phyloP scores from a whole-genome alignment of 2,113 vertebrate species.

The Neomonachus schauinslandi region DNA sequence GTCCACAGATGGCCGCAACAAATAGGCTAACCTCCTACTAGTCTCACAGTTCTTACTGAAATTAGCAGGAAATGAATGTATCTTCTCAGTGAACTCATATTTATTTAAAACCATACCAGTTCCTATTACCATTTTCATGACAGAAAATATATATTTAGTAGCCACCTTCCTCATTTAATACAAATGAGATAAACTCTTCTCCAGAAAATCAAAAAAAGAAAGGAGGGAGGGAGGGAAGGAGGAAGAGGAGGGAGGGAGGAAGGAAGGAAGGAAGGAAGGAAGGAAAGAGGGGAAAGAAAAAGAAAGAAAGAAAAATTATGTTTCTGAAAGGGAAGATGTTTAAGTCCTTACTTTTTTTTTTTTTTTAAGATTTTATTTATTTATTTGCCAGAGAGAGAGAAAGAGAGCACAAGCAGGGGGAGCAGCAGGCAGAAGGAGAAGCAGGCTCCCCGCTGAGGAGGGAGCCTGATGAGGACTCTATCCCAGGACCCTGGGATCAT shows the following conservation, averaged over 20 bases:
- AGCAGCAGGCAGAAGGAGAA: too few species aligned
- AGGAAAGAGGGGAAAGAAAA: not conserved
- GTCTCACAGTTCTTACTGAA: not conserved
- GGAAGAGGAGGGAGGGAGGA: rapidly evolving
- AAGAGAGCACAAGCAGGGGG: too few species aligned
- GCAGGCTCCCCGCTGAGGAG: too few species aligned
- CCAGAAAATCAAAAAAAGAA: not conserved
- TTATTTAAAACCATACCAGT: slow-evolving; percentile 18
- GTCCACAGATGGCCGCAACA: slow-evolving; percentile 64
- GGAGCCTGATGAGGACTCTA: too few species aligned
- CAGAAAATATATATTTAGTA: not conserved
- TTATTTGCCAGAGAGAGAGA: too few species aligned
- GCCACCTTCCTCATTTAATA: not conserved
- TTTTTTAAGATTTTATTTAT: too few species aligned
- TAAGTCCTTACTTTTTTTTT: not conserved
- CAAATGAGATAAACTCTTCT: slow-evolving; percentile 3
- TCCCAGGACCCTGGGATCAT: too few species aligned
- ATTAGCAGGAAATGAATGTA: slow-evolving; percentile 49
- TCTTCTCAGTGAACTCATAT: slow-evolving; percentile 38
- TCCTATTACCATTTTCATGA: not conserved
- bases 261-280: not conserved
- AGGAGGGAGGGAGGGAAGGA: not conserved
- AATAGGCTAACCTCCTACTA: slow-evolving; percentile 11
- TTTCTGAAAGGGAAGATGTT: not conserved
- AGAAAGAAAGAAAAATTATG: not conserved